Evolutionary conservation across 2,113 vertebrate genomes (phyloP), one percentile per base, ranked within the genome.

Genomic region (Dromiciops gliroides): DNA sequence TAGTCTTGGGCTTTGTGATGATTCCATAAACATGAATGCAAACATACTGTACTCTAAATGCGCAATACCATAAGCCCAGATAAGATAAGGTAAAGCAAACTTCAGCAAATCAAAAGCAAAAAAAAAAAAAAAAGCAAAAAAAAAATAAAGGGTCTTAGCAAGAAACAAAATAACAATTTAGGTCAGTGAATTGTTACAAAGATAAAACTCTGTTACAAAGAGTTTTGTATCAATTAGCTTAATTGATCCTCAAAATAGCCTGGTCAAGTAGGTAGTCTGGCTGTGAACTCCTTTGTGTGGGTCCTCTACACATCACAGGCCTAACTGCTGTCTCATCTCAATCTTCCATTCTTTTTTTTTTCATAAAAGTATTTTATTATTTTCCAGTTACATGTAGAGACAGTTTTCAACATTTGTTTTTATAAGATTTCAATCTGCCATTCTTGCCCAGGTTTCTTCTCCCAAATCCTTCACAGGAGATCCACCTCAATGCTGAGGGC

Each of bases 1-100:
- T 97, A 95, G 88, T 96, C 97, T 97, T 94, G 96, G 96, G 94
- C 95, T 97, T 97, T 97, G 96, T 96, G 97, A 97, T 96, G 97
- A 96, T 97, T 96, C 96, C 95, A 97, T 96, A 95, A 97, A 97
- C 23, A 93, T 94, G 96, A 95, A 93, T 95, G 91, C 94, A 97
- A 95, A 96, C 95, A 95, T 91, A 37, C 75, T 75, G 93, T 92
- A 88, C 83, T 90, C 90, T 49, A 92, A 90, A 28, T 22, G 60
- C 56, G 92, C 91, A 95, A 95, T 75, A 47, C 91, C 49, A 60
- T 67, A 92, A 90, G 83, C 94, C 49, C 8, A 23, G 94, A 95
- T 95, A 90, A 89, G 90, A 95, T 53, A 60, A 89, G 6, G 2
- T 0, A 53, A 92, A 96, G 60, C 52, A 96, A 97, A 97, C 94